Conservation (phyloP, 2,113 vertebrate genomes). For the Phyllopteryx taeniolatus region DNA sequence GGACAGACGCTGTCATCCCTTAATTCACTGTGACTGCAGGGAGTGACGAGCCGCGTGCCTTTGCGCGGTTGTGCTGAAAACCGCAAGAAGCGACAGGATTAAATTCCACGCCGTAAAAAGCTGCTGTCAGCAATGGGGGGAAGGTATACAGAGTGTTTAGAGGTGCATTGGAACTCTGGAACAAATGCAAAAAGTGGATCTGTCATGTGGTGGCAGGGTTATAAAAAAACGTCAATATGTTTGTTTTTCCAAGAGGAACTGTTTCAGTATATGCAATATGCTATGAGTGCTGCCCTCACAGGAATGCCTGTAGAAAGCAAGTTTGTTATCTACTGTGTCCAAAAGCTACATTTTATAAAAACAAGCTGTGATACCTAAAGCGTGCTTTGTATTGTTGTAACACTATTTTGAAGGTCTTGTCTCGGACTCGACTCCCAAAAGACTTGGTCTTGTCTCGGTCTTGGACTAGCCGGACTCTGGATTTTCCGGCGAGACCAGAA, state of each 20-base stretch:
- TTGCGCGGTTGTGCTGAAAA: conserved; percentile 42
- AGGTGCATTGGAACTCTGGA: conserved; percentile 42
- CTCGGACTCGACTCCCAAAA: too few relatives aligned
- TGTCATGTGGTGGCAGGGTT: conserved; percentile 50
- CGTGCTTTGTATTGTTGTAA: too few relatives aligned
- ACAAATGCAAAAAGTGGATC: conserved; percentile 60
- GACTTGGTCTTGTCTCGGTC: too few relatives aligned
- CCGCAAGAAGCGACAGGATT: conserved; percentile 54
- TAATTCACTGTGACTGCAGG: conserved; percentile 53
- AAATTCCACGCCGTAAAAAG: conserved; percentile 54
- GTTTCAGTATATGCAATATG: conserved; percentile 27
- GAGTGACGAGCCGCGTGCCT: conserved; percentile 27
- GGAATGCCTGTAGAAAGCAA: not conserved
- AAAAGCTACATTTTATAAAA: not conserved
- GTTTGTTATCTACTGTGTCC: not conserved
- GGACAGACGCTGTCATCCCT: conserved; percentile 37
- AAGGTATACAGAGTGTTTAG: conserved; percentile 14
- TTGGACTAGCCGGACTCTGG: too few relatives aligned
- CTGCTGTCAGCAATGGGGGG: conserved; percentile 51
- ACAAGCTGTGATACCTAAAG: not conserved
- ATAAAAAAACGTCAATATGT: conserved; percentile 48
- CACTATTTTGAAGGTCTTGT: too few relatives aligned
- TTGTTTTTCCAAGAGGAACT: conserved; percentile 25
- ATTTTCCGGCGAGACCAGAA: too few relatives aligned
- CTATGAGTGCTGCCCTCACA: conserved; percentile 12